A percentile compares a stretch with the other conserved stretches of the same genome.
Conservation (phyloP, 2,797 vertebrate species). For the Hemitrygon akajei region DNA sequence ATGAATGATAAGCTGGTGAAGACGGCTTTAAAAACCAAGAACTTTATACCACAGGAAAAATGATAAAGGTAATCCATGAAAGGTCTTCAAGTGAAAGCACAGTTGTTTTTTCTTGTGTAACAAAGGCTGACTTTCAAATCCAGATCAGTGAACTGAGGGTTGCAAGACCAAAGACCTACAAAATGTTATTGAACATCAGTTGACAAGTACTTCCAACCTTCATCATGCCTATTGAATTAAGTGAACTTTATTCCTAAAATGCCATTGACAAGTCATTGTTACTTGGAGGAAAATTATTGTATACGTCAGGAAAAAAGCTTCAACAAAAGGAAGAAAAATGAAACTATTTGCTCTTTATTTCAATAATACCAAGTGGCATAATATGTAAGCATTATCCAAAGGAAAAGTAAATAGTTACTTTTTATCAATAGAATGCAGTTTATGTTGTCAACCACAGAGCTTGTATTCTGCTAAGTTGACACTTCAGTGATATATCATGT, state of each 20-base stretch:
- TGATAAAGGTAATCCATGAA: not conserved
- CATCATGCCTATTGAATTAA: not conserved
- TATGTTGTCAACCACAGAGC: not conserved
- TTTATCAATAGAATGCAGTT: not conserved
- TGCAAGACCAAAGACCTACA: not conserved
- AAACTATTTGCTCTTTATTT: conserved; percentile 1
- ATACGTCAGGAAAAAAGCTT: not conserved
- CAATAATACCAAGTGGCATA: not conserved
- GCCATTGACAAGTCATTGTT: conserved; percentile 16
- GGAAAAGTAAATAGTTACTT: too few species aligned
- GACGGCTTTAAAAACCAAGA: not conserved
- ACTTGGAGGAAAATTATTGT: conserved; percentile 9
- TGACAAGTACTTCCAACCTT: not conserved
- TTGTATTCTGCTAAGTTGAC: not conserved
- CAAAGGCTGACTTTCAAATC: not conserved
- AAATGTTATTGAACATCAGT: not conserved
- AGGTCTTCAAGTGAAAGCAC: not conserved
- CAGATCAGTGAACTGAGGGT: not conserved
- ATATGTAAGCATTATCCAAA: not conserved
- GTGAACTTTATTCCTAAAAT: not conserved
- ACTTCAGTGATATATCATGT: conserved; percentile 18
- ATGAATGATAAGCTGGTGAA: not conserved
- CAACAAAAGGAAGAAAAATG: conserved; percentile 29
- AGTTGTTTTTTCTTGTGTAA: too few species aligned
- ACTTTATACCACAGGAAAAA: not conserved